Evolutionary conservation across 2,888 invertebrate species (phyloP).

Genomic region (Eumacrocentrus americanus): DNA sequence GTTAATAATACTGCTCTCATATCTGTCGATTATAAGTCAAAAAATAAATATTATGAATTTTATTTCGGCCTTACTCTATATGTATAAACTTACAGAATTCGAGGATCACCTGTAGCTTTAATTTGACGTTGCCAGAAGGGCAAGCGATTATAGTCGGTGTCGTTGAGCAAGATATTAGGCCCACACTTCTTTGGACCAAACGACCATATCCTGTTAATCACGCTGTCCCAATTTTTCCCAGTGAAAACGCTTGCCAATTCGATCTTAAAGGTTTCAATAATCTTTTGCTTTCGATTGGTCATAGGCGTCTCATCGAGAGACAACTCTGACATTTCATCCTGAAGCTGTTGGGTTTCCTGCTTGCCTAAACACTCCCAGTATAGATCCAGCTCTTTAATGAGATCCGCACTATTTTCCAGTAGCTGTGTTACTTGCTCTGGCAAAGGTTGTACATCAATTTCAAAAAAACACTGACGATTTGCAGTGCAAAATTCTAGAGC

Average conservation of each 20-base stretch:
- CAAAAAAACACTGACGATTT: slow-evolving; percentile 74
- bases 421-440: slow-evolving; percentile 74
- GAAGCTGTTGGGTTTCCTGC: slow-evolving; percentile 30
- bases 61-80: neutral
- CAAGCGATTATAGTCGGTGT: slow-evolving; percentile 71
- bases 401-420: slow-evolving; percentile 73
- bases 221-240: slow-evolving; percentile 64
- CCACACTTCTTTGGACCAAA: slow-evolving; percentile 90
- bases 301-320: slow-evolving; percentile 39
- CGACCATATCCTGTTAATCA: slow-evolving; percentile 81
- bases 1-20: slow-evolving; percentile 81
- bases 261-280: slow-evolving; percentile 61
- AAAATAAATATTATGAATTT: slow-evolving; percentile 14
- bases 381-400: slow-evolving; percentile 72
- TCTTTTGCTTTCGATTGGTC: slow-evolving; percentile 49
- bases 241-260: slow-evolving; percentile 69
- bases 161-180: slow-evolving; percentile 87
- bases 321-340: slow-evolving; percentile 26
- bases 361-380: slow-evolving; percentile 55
- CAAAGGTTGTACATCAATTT: slow-evolving; percentile 78
- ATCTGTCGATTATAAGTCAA: slow-evolving; percentile 41
- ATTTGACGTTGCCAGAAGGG: slow-evolving; percentile 63
- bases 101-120: slow-evolving; percentile 44
- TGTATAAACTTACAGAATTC: slow-evolving; percentile 46
- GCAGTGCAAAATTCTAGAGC: slow-evolving; percentile 65